Conservation (phyloP, 2,113 vertebrate species). For the Sitta europaea region DNA sequence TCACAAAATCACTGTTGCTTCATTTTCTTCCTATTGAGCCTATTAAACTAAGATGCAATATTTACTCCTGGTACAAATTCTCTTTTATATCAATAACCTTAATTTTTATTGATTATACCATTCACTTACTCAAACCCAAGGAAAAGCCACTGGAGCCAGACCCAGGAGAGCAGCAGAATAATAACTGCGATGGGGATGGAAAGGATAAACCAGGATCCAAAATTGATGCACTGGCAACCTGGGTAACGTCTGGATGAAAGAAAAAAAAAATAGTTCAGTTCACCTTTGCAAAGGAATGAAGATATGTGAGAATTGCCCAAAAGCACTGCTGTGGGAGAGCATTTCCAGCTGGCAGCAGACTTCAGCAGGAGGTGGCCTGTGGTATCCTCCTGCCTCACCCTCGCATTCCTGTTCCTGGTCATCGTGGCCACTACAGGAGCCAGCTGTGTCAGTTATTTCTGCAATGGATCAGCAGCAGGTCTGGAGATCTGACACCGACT, state of each 20-base stretch:
- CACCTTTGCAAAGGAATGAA: neutral
- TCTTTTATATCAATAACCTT: neutral
- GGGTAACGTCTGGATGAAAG: conserved; percentile 81
- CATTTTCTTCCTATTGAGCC: neutral
- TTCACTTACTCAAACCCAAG: conserved; percentile 87
- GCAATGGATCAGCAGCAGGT: neutral
- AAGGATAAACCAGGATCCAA: conserved; percentile 88
- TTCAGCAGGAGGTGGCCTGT: neutral
- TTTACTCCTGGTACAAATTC: neutral
- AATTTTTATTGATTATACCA: neutral
- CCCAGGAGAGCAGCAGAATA: conserved; percentile 83
- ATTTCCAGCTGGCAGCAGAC: neutral
- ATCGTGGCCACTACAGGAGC: neutral
- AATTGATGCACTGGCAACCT: conserved; percentile 82
- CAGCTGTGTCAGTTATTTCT: neutral
- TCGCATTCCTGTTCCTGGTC: neutral
- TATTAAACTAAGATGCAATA: neutral
- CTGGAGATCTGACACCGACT: neutral
- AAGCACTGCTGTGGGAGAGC: neutral
- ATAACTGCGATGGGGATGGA: conserved; percentile 81
- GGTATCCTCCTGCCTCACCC: neutral
- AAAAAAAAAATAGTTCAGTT: neutral
- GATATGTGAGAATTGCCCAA: neutral
- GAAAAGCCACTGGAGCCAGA: conserved; percentile 91
- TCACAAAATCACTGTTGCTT: fast-evolving